Percentiles rank a stretch among this genome's conserved stretches.
phyloP scores from a whole-genome alignment of 2,113 vertebrate genomes.

The Neodontobutis hainanensis region DNA sequence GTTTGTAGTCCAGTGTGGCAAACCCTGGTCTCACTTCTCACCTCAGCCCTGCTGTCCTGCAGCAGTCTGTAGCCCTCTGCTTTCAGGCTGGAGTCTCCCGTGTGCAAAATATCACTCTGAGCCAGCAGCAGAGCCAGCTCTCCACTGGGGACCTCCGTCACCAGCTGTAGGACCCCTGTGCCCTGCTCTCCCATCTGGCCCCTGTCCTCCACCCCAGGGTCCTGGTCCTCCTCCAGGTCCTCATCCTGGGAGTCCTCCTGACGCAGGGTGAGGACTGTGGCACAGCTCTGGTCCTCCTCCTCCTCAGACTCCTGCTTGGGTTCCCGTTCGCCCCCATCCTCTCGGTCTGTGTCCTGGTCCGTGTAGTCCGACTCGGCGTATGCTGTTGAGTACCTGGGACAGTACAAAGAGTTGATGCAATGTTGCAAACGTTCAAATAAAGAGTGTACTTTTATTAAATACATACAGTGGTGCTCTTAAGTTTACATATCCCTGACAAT shows the following conservation, averaged over 20 bases:
- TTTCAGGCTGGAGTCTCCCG: slow-evolving; percentile 77
- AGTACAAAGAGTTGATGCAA: background rate
- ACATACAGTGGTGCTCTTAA: too few relatives aligned
- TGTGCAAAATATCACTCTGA: slow-evolving; percentile 84
- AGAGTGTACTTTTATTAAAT: too few relatives aligned
- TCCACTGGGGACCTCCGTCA: slow-evolving; percentile 58
- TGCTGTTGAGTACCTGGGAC: slow-evolving; percentile 87
- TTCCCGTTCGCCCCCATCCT: slow-evolving; percentile 67
- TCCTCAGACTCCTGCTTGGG: slow-evolving; percentile 65
- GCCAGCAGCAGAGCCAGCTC: slow-evolving; percentile 84
- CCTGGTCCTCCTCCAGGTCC: slow-evolving; percentile 32
- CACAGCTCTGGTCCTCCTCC: slow-evolving; percentile 84
- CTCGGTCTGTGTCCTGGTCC: slow-evolving; percentile 85
- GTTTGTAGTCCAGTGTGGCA: background rate
- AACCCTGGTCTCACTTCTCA: slow-evolving; percentile 55
- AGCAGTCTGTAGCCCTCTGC: slow-evolving; percentile 87
- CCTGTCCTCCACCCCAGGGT: slow-evolving; percentile 42
- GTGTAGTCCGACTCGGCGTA: slow-evolving; percentile 91
- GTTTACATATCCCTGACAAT: too few relatives aligned
- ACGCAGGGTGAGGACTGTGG: slow-evolving; percentile 80
- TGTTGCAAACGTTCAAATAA: background rate
- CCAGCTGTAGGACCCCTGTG: slow-evolving; percentile 14
- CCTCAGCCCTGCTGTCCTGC: slow-evolving; percentile 84
- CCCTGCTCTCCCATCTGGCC: slow-evolving; percentile 53
- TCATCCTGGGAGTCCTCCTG: slow-evolving; percentile 76